Evolutionary conservation across 2,888 invertebrate genomes (phyloP).

Genomic region (Electrophaes corylata): DNA sequence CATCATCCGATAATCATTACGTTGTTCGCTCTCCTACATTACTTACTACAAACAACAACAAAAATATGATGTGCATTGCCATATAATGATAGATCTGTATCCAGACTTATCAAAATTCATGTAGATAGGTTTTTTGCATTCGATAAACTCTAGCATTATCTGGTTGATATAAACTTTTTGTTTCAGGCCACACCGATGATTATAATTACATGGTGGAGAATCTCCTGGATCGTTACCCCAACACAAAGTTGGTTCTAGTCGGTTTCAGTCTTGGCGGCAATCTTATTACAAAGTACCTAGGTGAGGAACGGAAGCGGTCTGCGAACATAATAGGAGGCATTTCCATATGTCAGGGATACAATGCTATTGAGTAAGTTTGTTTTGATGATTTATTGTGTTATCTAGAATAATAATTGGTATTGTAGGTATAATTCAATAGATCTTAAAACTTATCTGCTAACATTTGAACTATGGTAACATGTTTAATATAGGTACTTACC

Average conservation of each 20-base stretch:
- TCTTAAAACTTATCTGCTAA: not conserved
- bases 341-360: conserved; percentile 97
- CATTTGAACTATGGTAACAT: conserved; percentile 19
- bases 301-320: conserved; percentile 88
- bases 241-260: conserved; percentile 91
- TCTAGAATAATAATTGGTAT: not conserved
- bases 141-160: conserved; percentile 5
- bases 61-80: not conserved
- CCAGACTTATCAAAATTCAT: not conserved
- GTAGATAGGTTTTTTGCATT: not conserved
- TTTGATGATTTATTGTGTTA: not conserved
- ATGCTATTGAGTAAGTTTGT: conserved; percentile 92
- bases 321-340: conserved; percentile 93
- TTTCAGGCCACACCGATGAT: conserved; percentile 94
- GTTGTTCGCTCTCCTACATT: not conserved
- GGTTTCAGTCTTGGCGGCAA: conserved; percentile 98
- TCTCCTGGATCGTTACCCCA: conserved; percentile 89
- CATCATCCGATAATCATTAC: too few relatives aligned
- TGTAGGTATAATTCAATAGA: not conserved
- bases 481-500: not conserved
- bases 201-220: conserved; percentile 92
- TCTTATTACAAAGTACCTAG: conserved; percentile 95
- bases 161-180: conserved; percentile 16
- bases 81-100: not conserved
- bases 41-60: not conserved